phyloP scores from a whole-genome alignment of 2,888 invertebrate genomes.

The Endotricha flammealis region DNA sequence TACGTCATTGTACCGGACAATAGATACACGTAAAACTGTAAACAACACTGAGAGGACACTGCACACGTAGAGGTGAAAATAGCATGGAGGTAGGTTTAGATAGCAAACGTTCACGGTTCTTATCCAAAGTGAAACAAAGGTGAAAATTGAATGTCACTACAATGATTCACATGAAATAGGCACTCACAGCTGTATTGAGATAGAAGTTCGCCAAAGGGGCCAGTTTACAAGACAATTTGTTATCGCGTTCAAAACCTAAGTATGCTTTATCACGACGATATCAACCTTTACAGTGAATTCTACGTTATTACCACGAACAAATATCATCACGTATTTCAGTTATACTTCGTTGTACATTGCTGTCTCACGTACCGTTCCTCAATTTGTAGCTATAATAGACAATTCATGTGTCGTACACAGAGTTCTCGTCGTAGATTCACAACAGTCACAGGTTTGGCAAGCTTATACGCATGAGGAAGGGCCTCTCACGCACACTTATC shows the following conservation, averaged over 20 bases:
- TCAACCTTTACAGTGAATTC: too few relatives aligned
- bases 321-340: too few relatives aligned
- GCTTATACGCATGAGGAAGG: background rate
- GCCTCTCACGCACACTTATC: slow-evolving; percentile 5
- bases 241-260: slow-evolving; percentile 68
- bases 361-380: too few relatives aligned
- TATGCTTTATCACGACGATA: slow-evolving; percentile 66
- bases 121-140: background rate
- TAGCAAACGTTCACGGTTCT: slow-evolving; percentile 4
- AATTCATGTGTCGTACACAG: too few relatives aligned
- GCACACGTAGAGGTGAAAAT: slow-evolving; percentile 10
- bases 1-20: background rate
- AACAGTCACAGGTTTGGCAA: too few relatives aligned
- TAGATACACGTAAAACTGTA: slow-evolving; percentile 1
- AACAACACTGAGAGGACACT: slow-evolving; percentile 6
- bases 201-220: slow-evolving; percentile 25
- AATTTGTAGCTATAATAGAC: too few relatives aligned
- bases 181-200: slow-evolving; percentile 17
- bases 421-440: too few relatives aligned
- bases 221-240: too few relatives aligned
- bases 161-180: slow-evolving; percentile 3
- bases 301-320: too few relatives aligned
- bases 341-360: too few relatives aligned
- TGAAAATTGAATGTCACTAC: background rate
- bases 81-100: slow-evolving; percentile 3